Base-by-base conservation (phyloP, 2,797 vertebrate genomes). In the Sebastiscus tertius region DNA sequence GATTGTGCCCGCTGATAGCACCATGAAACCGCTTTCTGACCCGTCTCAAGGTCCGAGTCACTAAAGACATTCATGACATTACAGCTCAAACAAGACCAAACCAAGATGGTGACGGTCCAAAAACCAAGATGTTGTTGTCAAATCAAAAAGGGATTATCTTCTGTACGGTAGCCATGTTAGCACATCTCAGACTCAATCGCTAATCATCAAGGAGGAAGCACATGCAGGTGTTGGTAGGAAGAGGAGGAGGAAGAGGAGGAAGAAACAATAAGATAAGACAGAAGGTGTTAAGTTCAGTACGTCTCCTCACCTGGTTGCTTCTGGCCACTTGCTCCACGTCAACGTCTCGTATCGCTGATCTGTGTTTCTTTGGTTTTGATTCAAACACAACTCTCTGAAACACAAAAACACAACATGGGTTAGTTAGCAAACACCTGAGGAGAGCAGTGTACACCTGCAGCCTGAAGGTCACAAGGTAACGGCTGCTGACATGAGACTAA, bases 221-320 rank as follows among this genome's bases (percentile, higher is more conserved):
- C 39, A 42, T 14, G 39, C 39, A 42, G 39, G 39, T 42, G 39
- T 42, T 42, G 39, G 39, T 42, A 36, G 34, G 34, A 36, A 36
- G 55, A 27, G 5, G 54, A 55, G 22, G 54, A 60, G 31, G 20
- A 34, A 62, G 29, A 46, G 26, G 16, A 66, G 10, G 27, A 36
- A 14, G 3, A 1, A 36, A 11, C 1, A 66, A 9, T 10, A 36
- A 46, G 63, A 20, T 7, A 20, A 10, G 24, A 16, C 0, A 1
- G 26, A 36, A 63, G 11, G 11, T 22, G 61, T 39, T 2, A 10
- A 22, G 49, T 66, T 49, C 8, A 18, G 1, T 18, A 1, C 4
- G n/a, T 72, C 2, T 77, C 74, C 77, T 71, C 11, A 96, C 96
- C 96, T 96, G 93, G 86, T 92, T 93, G 83, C 39, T 93, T 77